Conservation (phyloP, 2,113 vertebrate species). For the human (Homo sapiens) region DNA sequence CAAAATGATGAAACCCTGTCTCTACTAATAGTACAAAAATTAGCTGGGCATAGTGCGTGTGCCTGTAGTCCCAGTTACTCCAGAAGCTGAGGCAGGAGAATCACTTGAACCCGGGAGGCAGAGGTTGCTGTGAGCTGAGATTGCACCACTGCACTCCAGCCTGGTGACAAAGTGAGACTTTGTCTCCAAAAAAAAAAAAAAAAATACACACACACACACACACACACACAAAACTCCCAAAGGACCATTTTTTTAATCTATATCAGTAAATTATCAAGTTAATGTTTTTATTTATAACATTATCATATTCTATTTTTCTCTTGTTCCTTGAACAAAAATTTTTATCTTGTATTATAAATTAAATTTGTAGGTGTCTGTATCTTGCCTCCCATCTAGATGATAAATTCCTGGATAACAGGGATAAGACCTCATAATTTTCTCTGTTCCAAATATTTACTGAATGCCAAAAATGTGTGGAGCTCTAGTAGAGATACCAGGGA, state of each 20-base stretch:
- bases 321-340: not conserved
- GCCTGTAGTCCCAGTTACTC: too few species aligned
- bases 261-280: not conserved
- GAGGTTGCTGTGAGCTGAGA: too few species aligned
- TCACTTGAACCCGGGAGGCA: too few species aligned
- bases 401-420: not conserved
- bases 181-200: too few species aligned
- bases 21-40: too few species aligned
- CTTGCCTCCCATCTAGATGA: not conserved
- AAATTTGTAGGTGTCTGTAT: not conserved
- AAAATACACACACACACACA: too few species aligned
- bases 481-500: not conserved
- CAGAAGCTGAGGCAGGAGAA: too few species aligned
- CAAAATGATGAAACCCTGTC: too few species aligned
- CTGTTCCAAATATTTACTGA: not conserved
- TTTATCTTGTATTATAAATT: not conserved
- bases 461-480: not conserved
- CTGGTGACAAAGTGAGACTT: too few species aligned
- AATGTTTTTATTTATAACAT: not conserved
- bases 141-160: too few species aligned
- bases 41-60: too few species aligned
- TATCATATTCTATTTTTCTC: not conserved
- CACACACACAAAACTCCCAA: too few species aligned
- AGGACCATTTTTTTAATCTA: not conserved
- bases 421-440: not conserved